These are phyloP conservation scores for Gambelia wislizenii DNA, from an alignment of 2,797 vertebrate species.

Conservation along the genomic window DNA sequence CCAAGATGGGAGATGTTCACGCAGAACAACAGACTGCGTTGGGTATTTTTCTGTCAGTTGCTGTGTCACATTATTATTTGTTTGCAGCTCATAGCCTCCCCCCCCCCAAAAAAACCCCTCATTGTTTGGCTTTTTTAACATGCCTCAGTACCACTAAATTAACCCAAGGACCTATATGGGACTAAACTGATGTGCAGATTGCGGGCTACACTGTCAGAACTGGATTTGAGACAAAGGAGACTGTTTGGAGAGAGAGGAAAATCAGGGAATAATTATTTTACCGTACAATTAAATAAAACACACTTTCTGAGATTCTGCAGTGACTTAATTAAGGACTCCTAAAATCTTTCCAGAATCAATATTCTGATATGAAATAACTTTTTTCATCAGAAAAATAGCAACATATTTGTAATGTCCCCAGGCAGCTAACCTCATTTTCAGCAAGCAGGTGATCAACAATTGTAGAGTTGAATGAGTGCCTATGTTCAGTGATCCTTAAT, in stretches of 20 bases:
- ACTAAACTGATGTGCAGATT: conserved; percentile 29
- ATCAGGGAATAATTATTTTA: neutral
- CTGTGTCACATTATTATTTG: neutral
- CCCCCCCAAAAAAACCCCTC: no score
- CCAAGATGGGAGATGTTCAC: neutral
- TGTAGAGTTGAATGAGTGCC: neutral
- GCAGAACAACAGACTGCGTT: neutral
- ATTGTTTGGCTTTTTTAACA: neutral
- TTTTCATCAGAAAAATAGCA: conserved; percentile 6
- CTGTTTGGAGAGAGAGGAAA: neutral
- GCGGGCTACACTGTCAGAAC: neutral
- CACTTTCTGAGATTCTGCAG: conserved; percentile 42
- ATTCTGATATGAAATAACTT: conserved; percentile 21
- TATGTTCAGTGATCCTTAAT: neutral
- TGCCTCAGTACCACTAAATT: neutral
- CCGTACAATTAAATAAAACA: conserved; percentile 12
- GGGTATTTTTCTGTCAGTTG: neutral
- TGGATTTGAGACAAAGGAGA: conserved; percentile 34
- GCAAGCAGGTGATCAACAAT: neutral
- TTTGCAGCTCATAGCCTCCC: neutral
- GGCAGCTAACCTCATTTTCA: neutral
- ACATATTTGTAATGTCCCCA: neutral
- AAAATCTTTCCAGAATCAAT: conserved; percentile 26
- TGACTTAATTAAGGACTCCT: conserved; percentile 36
- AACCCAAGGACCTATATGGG: conserved; percentile 11